Conservation (phyloP, 2,888 invertebrate genomes). For the Drosophila paramelanica region DNA sequence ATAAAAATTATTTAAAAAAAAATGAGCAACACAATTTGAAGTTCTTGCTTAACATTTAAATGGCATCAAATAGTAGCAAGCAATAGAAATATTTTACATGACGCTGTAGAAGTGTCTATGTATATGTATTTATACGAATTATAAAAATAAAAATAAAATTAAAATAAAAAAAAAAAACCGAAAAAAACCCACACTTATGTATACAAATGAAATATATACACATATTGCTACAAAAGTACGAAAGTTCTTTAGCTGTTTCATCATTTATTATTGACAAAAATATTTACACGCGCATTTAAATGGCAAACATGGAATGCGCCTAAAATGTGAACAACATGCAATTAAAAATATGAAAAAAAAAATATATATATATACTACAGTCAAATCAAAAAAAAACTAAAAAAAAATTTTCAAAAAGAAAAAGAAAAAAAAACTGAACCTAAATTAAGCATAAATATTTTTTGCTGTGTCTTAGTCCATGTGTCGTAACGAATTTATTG, state of each 20-base stretch:
- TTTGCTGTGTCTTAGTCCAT: constrained; percentile 86
- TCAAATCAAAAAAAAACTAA: constrained; percentile 16
- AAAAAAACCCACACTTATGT: constrained; percentile 37
- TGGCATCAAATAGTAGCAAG: constrained; percentile 35
- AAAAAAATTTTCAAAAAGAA: constrained; percentile 20
- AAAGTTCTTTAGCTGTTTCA: constrained; percentile 68
- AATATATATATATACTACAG: constrained; percentile 1
- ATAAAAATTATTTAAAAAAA: neutral
- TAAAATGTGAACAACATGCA: constrained; percentile 53
- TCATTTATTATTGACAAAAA: constrained; percentile 66
- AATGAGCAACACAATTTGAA: constrained; percentile 30
- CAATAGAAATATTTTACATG: constrained; percentile 41
- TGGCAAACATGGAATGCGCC: constrained; percentile 44
- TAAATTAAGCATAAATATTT: constrained; percentile 80
- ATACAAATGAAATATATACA: constrained; percentile 47
- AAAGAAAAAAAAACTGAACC: constrained; percentile 45
- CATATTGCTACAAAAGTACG: constrained; percentile 37
- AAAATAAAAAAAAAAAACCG: constrained; percentile 3
- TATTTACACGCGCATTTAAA: constrained; percentile 80
- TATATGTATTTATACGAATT: constrained; percentile 40
- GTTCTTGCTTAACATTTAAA: constrained; percentile 37
- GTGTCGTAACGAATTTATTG: constrained; percentile 85
- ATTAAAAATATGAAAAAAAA: constrained; percentile 31
- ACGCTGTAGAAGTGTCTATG: constrained; percentile 26
- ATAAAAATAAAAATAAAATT: constrained; percentile 12